Evolutionary conservation across 2,113 vertebrate genomes (phyloP).

Genomic region (Progne subis): DNA sequence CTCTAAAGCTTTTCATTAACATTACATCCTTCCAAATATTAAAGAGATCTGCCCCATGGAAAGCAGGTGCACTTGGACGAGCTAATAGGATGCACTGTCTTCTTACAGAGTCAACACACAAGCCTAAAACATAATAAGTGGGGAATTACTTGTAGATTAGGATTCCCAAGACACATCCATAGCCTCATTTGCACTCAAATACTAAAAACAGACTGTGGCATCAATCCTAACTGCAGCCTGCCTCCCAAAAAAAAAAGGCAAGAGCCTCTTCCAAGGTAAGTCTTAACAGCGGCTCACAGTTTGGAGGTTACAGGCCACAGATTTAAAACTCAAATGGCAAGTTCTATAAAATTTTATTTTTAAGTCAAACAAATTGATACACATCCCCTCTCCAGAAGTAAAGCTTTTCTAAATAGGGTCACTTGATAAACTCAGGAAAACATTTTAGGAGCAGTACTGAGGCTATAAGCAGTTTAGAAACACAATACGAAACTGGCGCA

Average conservation of each 20-base stretch:
- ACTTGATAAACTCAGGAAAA: neutral
- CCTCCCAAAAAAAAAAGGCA: neutral
- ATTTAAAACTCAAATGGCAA: neutral
- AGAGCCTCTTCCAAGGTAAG: neutral
- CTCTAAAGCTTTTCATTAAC: neutral
- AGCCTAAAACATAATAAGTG: neutral
- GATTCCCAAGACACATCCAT: neutral
- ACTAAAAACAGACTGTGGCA: conserved; percentile 13
- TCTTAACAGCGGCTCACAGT: neutral
- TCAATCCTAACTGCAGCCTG: neutral
- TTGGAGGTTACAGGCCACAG: neutral
- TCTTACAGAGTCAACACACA: neutral
- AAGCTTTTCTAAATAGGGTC: neutral
- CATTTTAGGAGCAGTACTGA: neutral
- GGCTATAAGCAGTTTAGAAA: neutral
- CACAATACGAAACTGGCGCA: neutral
- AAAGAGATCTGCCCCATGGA: neutral
- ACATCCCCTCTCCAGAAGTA: neutral
- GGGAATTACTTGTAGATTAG: neutral
- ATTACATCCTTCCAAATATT: neutral
- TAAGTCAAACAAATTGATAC: neutral
- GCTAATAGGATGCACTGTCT: neutral
- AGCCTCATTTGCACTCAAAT: neutral
- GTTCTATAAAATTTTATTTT: neutral
- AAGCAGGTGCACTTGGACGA: neutral